Evolutionary conservation across 2,888 invertebrate species (phyloP), one percentile per base, ranked within the genome.

Genomic region (Aelia acuminata): DNA sequence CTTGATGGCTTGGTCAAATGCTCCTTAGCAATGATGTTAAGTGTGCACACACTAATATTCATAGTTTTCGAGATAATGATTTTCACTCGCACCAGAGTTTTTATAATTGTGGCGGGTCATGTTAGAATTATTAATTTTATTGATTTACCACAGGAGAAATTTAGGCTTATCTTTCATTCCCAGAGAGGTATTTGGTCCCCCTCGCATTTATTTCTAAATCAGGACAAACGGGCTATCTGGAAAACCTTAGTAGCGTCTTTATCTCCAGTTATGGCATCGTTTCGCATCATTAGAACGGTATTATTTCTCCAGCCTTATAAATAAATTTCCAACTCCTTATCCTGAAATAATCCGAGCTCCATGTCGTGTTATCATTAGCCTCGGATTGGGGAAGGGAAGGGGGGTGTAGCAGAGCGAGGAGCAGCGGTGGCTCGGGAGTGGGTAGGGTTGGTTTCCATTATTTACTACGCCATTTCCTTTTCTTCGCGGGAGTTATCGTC

Each of bases 391-490:
- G 26, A 3, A 13, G 63, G 20, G n/a, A n/a, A n/a, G 20, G 5
- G 31, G 31, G 35, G 18, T 35, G 80, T 43, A 80, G 22, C 43
- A 80, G 43, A n/a, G 80, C 43, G 39, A 47, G 35, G 43, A 43
- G 8, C 43, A n/a, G 80, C 80, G 15, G n/a, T 11, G n/a, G 80
- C 43, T n/a, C 22, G n/a, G 43, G 43, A n/a, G n/a, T n/a, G n/a
- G n/a, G n/a, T n/a, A n/a, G n/a, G n/a, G 43, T 2, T 39, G 75
- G 26, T 70, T 70, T 70, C 80, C 80, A 43, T 80, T 80, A 80
- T 80, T 80, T 80, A 80, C 43, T 22, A n/a, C 80, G 80, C 80
- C 80, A 80, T 80, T 80, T 80, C 80, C 80, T 80, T 80, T 80
- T 80, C 80, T 80, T 80, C 80, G 80, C 43, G 22, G 80, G 80